Base-by-base conservation (phyloP, 2,113 vertebrate species). In the Epinephelus lanceolatus region DNA sequence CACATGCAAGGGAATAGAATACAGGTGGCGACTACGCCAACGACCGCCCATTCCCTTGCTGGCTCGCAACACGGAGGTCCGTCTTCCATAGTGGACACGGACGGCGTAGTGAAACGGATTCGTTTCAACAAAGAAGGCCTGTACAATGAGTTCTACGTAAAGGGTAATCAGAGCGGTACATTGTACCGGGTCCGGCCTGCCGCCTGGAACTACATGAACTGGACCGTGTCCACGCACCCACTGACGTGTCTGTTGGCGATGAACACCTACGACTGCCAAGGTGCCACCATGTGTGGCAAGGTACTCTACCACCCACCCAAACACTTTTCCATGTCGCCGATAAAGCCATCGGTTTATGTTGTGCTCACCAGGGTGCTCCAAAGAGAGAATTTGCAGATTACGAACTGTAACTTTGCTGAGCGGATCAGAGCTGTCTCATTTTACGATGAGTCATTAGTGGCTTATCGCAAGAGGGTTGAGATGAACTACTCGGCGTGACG, bases 231-330 rank as follows among this genome's bases (percentile, higher is more conserved):
- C 2, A 61, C 57, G 4, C 61, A 76, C 61, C 73, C 73, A 5
- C 49, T 65, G 17, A 7, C 61, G 10, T 53, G 60, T 6, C 18
- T 65, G 8, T 23, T 76, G 49, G 73, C 73, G 0, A 63, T 76
- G 72, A 76, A 76, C 45, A 76, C 72, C 3, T 76, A 76, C 15
- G 57, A 74, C 11, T 61, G 71, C 10, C 71, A 74, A 33, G 71
- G 71, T 25, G 21, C 25, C 23, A 74, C 56, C 4, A 23, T 74
- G 19, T 9, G 7, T 9, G 57, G 55, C 3, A 3, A 74, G 6
- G 71, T 62, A 14, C 23, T 74, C 14, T 62, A 71, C 53, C 52
- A 74, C 25, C 71, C 71, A 3, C 71, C 71, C 19, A n/a, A 4
- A 13, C 3, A 40, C 23, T 76, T 63, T 0, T 0, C 9, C 3